Percentiles rank a stretch among this genome's conserved stretches.
Conservation (phyloP, 2,797 vertebrate species). For the Characodon lateralis region DNA sequence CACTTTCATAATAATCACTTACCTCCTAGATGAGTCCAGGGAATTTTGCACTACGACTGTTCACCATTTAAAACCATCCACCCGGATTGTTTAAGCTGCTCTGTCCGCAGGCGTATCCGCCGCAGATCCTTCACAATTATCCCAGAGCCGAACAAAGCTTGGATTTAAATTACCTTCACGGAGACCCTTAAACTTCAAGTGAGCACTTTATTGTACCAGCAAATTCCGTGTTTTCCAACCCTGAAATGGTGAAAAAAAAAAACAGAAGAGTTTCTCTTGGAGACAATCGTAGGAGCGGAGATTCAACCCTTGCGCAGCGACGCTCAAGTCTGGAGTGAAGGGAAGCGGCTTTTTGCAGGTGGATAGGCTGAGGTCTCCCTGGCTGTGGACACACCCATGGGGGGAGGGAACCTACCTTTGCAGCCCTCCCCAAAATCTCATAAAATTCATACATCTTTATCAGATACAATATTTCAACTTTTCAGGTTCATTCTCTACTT, state of each 20-base stretch:
- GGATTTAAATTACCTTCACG: conserved; percentile 67
- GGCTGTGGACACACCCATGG: conserved; percentile 75
- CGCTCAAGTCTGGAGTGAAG: conserved; percentile 50
- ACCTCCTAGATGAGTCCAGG: conserved; percentile 60
- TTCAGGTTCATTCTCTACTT: not conserved
- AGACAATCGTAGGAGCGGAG: conserved; percentile 19
- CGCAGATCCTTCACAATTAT: conserved; percentile 69
- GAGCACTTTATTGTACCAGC: conserved; percentile 51
- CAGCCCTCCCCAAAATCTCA: conserved; percentile 51
- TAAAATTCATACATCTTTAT: conserved; percentile 14
- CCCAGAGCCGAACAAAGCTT: conserved; percentile 70
- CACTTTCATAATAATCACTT: conserved; percentile 28
- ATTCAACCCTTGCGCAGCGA: conserved; percentile 27
- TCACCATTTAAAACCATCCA: conserved; percentile 72
- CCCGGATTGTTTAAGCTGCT: conserved; percentile 57
- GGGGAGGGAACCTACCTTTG: conserved; percentile 81
- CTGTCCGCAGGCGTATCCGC: conserved; percentile 63
- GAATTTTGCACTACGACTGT: conserved; percentile 44
- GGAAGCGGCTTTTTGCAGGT: conserved; percentile 75
- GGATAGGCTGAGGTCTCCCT: conserved; percentile 72
- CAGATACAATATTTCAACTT: not conserved
- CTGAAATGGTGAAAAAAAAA: conserved; percentile 24
- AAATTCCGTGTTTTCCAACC: conserved; percentile 47
- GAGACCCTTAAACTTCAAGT: conserved; percentile 55
- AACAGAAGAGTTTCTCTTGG: conserved; percentile 58